phyloP scores from a whole-genome alignment of 2,888 invertebrate genomes.

The Adelognathus sp. region DNA sequence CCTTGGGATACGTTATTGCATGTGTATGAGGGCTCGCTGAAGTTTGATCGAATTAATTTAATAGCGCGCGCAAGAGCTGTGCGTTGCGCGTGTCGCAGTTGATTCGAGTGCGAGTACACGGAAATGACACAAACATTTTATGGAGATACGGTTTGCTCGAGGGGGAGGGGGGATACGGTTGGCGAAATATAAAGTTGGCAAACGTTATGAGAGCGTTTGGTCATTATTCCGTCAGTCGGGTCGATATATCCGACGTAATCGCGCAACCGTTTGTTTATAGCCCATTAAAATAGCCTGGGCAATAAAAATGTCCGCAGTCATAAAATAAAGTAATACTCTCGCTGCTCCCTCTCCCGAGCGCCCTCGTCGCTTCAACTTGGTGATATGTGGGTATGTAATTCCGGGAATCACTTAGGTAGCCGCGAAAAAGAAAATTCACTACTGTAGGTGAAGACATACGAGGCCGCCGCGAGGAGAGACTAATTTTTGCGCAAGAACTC shows the following conservation, averaged over 20 bases:
- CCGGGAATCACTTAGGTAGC: constrained; percentile 53
- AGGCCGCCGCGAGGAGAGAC: constrained; percentile 19
- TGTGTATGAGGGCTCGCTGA: too few relatives aligned
- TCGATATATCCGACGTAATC: constrained; percentile 50
- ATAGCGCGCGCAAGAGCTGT: background rate
- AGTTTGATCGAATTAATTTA: constrained; percentile 12
- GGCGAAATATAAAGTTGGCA: constrained; percentile 23
- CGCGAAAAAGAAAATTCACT: constrained; percentile 54
- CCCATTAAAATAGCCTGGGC: constrained; percentile 56
- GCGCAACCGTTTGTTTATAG: constrained; percentile 52
- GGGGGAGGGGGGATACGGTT: background rate
- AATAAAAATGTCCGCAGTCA: constrained; percentile 60
- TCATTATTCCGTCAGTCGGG: constrained; percentile 51
- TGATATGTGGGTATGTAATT: constrained; percentile 54
- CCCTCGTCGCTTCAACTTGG: constrained; percentile 12
- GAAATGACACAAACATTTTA: constrained; percentile 33
- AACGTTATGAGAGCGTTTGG: constrained; percentile 34
- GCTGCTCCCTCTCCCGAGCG: background rate
- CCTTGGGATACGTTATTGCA: too few relatives aligned
- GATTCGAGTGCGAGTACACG: constrained; percentile 15
- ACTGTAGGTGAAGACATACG: constrained; percentile 16
- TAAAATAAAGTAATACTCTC: constrained; percentile 60
- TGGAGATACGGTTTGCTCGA: background rate
- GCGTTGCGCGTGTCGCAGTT: background rate
- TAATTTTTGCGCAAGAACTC: constrained; percentile 35